A percentile compares a stretch with the other conserved stretches of the same genome.
Conservation (phyloP, 1,140 invertebrate species). For the Eueides isabella region DNA sequence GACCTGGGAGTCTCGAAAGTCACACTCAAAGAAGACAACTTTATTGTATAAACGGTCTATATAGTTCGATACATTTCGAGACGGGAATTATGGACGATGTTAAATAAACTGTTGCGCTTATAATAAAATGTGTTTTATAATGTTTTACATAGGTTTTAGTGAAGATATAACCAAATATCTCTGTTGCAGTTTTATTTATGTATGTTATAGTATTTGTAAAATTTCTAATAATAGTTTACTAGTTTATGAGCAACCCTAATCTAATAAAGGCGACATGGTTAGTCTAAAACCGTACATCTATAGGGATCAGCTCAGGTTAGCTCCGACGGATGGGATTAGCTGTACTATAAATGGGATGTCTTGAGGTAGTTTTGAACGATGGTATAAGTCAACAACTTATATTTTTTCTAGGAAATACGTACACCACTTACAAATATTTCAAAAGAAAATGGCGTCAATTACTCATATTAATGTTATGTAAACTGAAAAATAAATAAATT, state of each 20-base stretch:
- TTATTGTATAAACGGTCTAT: constrained; percentile 46
- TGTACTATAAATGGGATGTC: constrained; percentile 53
- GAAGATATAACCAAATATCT: background rate
- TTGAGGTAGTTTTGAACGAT: constrained; percentile 41
- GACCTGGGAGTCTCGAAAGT: constrained; percentile 48
- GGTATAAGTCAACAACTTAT: constrained; percentile 31
- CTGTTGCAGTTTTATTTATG: background rate
- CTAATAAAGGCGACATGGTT: constrained; percentile 50
- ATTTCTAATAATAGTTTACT: constrained; percentile 15
- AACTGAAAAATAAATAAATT: constrained; percentile 40
- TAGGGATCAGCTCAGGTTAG: constrained; percentile 47
- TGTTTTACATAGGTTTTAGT: background rate
- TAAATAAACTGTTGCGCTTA: constrained; percentile 19
- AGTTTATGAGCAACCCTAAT: constrained; percentile 42
- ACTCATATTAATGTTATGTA: constrained; percentile 2
- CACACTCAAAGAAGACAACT: constrained; percentile 56
- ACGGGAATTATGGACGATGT: constrained; percentile 17
- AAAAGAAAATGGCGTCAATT: background rate
- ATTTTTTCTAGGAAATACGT: background rate
- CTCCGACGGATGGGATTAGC: constrained; percentile 51
- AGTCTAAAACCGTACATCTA: constrained; percentile 51
- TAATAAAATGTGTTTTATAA: background rate
- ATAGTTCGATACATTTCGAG: constrained; percentile 32
- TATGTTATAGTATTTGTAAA: background rate
- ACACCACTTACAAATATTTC: background rate